A percentile compares a stretch with the other conserved stretches of the same genome.
Conservation (phyloP, 2,888 invertebrate species). For the Caenorhabditis panamensis region DNA sequence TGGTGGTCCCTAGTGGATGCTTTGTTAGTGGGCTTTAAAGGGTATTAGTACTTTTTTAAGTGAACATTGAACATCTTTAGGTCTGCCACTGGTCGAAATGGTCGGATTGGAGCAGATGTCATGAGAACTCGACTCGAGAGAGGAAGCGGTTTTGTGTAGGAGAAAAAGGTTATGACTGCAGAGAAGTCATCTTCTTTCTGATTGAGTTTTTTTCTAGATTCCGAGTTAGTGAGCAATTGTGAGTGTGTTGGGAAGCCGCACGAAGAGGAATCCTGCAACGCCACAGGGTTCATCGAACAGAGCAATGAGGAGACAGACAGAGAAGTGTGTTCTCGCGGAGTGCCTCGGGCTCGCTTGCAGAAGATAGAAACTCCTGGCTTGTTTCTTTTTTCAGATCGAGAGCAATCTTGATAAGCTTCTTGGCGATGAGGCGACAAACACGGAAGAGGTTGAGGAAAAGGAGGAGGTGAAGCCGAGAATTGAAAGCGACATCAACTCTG, state of each 20-base stretch:
- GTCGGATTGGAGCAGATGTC: constrained; percentile 71
- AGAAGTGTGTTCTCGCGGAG: constrained; percentile 40
- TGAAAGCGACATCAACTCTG: constrained; percentile 16
- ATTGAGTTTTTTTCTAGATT: constrained; percentile 34
- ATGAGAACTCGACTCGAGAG: constrained; percentile 61
- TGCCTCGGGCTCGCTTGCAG: neutral
- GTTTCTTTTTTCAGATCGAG: constrained; percentile 47
- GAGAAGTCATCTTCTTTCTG: neutral
- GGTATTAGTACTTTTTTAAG: neutral
- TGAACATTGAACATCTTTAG: constrained; percentile 29
- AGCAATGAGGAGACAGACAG: constrained; percentile 48
- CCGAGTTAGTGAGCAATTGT: constrained; percentile 66
- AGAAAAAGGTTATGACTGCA: constrained; percentile 56
- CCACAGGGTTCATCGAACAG: constrained; percentile 53
- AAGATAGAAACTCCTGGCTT: neutral
- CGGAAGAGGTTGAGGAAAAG: constrained; percentile 32
- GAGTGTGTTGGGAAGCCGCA: constrained; percentile 67
- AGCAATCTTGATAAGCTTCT: constrained; percentile 56
- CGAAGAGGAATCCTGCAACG: constrained; percentile 56
- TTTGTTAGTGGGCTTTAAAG: constrained; percentile 3
- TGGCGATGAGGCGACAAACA: constrained; percentile 5
- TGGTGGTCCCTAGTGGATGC: neutral
- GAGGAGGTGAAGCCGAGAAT: constrained; percentile 41
- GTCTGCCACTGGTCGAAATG: constrained; percentile 72
- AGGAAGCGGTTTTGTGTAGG: constrained; percentile 72